Percentiles rank a stretch among this genome's conserved stretches.
Evolutionary conservation across 2,888 invertebrate genomes (phyloP).

Genomic region (Drosophila percnosoma): DNA sequence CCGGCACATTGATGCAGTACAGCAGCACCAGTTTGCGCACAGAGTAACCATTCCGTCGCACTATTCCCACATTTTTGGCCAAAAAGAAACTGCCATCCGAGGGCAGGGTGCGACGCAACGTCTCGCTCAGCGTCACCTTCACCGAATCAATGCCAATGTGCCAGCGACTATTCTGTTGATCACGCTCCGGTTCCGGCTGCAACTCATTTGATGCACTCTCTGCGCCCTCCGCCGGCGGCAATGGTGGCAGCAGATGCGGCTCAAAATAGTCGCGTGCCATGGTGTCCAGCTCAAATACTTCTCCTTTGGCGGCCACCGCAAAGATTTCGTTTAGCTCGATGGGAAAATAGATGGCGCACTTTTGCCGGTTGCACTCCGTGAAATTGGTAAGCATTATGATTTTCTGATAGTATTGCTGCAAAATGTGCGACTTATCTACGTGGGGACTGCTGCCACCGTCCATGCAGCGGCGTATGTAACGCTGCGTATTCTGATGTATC

Average conservation of each 20-base stretch:
- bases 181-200: constrained; percentile 36
- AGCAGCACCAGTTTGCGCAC: constrained; percentile 86
- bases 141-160: constrained; percentile 67
- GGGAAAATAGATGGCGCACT: constrained; percentile 96
- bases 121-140: constrained; percentile 52
- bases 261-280: constrained; percentile 62
- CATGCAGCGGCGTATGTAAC: constrained; percentile 72
- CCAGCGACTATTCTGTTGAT: constrained; percentile 38
- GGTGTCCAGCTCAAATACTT: constrained; percentile 62
- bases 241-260: constrained; percentile 45
- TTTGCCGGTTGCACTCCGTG: constrained; percentile 92
- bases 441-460: constrained; percentile 74
- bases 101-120: constrained; percentile 62
- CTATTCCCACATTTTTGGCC: constrained; percentile 86
- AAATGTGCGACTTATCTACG: constrained; percentile 67
- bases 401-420: constrained; percentile 85
- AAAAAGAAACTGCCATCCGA: constrained; percentile 84
- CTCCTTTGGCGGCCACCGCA: constrained; percentile 81
- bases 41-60: constrained; percentile 87
- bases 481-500: constrained; percentile 88
- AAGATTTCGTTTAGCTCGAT: constrained; percentile 86
- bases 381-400: constrained; percentile 97
- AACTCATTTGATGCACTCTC: constrained; percentile 24
- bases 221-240: constrained; percentile 29
- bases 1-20: constrained; percentile 75